Base-by-base conservation (phyloP, 2,888 invertebrate species). In the Bombylius discolor region DNA sequence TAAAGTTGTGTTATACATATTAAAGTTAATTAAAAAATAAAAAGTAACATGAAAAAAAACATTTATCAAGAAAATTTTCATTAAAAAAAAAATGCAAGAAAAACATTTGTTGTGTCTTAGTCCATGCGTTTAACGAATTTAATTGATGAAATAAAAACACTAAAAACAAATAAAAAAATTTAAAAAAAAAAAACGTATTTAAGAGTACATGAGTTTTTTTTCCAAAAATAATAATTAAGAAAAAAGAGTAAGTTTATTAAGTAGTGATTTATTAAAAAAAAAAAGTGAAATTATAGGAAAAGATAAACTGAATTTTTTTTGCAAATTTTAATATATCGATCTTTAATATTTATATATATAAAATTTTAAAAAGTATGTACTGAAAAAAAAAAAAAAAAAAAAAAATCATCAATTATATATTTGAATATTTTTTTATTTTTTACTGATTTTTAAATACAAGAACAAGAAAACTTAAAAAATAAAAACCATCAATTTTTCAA, bases 111-210 rank as follows among this genome's bases (percentile, higher is more conserved):
- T 71, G 72, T 72, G 72, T 72, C 72, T 72, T 72, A 72, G 72
- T 72, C 72, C 71, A 70, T 69, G 34, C 8, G 63, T 71, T 70
- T 71, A 72, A 71, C 72, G 72, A 72, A 72, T 72, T 69, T 69
- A 67, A 67, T 53, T 47, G 44, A 47, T 49, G 66, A 60, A 59
- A 48, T 54, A 60, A 57, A 59, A 59, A 55, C 34, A 55, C 56
- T 56, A 57, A 53, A 50, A 52, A 55, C 46, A 51, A 53, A 13
- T 42, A 48, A 23, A 8, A 47, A 7, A 9, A n/a, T n/a, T n/a
- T n/a, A 47, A 47, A 47, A 47, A 23, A 9, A 23, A 42, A 42
- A 42, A 42, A 42, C 11, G 5, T 47, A 5, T 9, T 31, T 23
- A 12, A 23, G 23, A 23, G 23, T 23, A 23, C 23, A 23, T 23